Percentiles rank a stretch among this genome's conserved stretches.
Evolutionary conservation across 2,888 invertebrate genomes (phyloP).

Genomic region (Tipula lateralis): DNA sequence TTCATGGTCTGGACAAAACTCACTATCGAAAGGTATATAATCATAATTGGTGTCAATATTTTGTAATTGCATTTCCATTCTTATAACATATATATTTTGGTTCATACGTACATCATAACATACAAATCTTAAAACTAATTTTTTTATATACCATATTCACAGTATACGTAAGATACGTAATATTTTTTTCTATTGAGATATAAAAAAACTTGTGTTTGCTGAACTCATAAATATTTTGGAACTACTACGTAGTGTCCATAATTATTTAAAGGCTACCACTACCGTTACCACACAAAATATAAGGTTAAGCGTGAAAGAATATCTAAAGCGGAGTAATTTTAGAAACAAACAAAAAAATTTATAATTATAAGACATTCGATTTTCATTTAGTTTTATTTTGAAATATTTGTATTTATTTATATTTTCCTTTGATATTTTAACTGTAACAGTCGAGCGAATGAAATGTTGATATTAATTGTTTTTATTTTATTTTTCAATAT

Average conservation of each 20-base stretch:
- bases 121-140: background rate
- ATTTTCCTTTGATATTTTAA: too few species aligned
- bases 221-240: background rate
- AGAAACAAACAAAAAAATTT: background rate
- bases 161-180: too few species aligned
- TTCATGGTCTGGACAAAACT: too few species aligned
- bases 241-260: background rate
- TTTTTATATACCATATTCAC: background rate
- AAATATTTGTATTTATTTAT: background rate
- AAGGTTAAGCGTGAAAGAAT: slow-evolving; percentile 2
- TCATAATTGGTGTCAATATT: too few species aligned
- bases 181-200: too few species aligned
- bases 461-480: too few species aligned
- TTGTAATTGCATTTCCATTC: too few species aligned
- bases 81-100: background rate
- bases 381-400: too few species aligned
- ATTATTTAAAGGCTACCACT: background rate
- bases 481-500: background rate
- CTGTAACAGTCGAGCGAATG: too few species aligned
- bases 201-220: background rate
- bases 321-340: slow-evolving; percentile 6
- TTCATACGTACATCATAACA: background rate
- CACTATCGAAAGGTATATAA: too few species aligned
- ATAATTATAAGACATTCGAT: background rate
- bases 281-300: background rate